These are phyloP conservation scores for Vanacampus margaritifer DNA, from an alignment of 2,113 vertebrate genomes.

Conservation along the genomic window DNA sequence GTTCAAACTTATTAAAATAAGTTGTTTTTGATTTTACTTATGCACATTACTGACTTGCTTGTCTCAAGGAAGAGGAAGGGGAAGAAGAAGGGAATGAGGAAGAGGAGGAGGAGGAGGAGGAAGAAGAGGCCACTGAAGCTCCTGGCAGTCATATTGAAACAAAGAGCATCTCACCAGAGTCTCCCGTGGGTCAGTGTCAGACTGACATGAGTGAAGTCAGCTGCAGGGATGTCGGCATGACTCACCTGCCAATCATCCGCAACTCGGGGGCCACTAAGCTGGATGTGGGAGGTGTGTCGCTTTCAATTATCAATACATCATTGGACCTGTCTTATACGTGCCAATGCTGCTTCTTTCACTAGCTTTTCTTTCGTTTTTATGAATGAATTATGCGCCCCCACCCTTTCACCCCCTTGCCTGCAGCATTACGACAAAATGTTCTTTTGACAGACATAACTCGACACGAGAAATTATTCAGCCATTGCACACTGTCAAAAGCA, in stretches of 20 bases:
- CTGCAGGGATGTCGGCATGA: slow-evolving; percentile 68
- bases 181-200: slow-evolving; percentile 64
- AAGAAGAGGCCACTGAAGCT: slow-evolving; percentile 46
- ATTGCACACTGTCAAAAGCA: too few species aligned
- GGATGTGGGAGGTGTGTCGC: slow-evolving; percentile 74
- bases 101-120: slow-evolving; percentile 25
- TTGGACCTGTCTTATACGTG: neutral
- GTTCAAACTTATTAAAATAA: slow-evolving; percentile 10
- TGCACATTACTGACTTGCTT: neutral
- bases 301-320: neutral
- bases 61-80: slow-evolving; percentile 10
- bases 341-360: neutral
- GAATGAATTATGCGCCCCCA: too few species aligned
- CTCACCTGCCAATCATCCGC: slow-evolving; percentile 67
- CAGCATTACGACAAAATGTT: too few species aligned
- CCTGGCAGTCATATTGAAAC: slow-evolving; percentile 51
- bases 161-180: slow-evolving; percentile 27
- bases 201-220: slow-evolving; percentile 59
- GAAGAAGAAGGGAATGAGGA: neutral
- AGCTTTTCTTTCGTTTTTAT: too few species aligned
- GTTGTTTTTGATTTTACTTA: neutral
- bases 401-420: too few species aligned
- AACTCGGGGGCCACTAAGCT: slow-evolving; percentile 68
- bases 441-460: too few species aligned
- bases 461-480: too few species aligned